A percentile compares a stretch with the other conserved stretches of the same genome.
These are phyloP conservation scores for Euthynnus affinis DNA, from an alignment of 2,797 vertebrate genomes.

Conservation along the genomic window DNA sequence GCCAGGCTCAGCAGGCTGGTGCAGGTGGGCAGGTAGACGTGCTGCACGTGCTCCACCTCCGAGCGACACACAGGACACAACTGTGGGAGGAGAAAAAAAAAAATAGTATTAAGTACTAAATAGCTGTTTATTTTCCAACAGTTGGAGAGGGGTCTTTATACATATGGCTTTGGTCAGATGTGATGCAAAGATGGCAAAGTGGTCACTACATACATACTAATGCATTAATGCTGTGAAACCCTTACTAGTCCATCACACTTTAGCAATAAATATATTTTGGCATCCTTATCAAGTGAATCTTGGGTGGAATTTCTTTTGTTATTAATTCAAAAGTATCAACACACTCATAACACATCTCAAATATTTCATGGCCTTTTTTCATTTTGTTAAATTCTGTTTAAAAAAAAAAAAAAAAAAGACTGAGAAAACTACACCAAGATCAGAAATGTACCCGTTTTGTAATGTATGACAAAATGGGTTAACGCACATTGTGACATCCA, in stretches of 20 bases:
- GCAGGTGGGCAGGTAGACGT: conserved; percentile 96
- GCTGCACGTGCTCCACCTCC: conserved; percentile 94
- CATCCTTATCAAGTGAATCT: background rate
- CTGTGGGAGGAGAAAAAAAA: conserved; percentile 75
- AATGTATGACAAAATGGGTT: too few species aligned
- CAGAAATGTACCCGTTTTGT: too few species aligned
- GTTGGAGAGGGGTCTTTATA: background rate
- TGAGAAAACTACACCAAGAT: too few species aligned
- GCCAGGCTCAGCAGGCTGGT: conserved; percentile 95
- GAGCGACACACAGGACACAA: conserved; percentile 95
- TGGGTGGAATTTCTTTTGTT: background rate
- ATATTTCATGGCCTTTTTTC: background rate
- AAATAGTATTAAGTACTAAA: background rate
- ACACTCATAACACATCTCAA: background rate
- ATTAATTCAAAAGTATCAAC: background rate
- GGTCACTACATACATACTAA: background rate
- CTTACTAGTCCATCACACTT: background rate
- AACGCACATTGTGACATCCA: background rate
- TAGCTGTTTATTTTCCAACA: too few species aligned
- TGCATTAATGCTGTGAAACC: background rate
- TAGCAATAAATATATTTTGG: background rate
- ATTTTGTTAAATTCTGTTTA: too few species aligned
- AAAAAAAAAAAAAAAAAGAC: too few species aligned
- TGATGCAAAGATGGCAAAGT: background rate
- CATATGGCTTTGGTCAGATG: too few species aligned